Evolutionary conservation across 2,888 invertebrate species (phyloP), one percentile per base, ranked within the genome.

Genomic region (Lithosia quadra): DNA sequence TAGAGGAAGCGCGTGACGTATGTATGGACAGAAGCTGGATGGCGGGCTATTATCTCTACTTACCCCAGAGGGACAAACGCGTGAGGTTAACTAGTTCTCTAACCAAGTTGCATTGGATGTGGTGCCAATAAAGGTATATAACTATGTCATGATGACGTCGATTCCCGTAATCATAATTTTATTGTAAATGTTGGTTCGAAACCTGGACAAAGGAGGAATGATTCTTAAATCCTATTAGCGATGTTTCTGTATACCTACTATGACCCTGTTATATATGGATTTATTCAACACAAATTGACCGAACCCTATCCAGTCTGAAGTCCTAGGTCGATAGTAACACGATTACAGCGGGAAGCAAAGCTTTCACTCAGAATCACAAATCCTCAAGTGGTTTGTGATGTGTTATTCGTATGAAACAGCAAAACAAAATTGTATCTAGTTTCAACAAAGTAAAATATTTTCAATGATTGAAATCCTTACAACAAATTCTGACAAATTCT

Each of bases 221-320:
- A 43, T 34, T 4, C n/a, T 53, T 18, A 21, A 63, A 63, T 33
- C 13, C n/a, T 0, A 18, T 15, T 43, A 21, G 43, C 15, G 43
- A 56, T 61, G 39, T 61, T 62, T 9, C 5, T 43, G 18, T 28
- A 28, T 28, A 21, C 28, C 21, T 15, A 49, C n/a, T 21, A 11
- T 55, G 53, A 55, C 36, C 60, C 60, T 28, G 13, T 36, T 66
- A 36, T 13, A 61, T 61, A 66, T 61, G 55, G 34, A 55, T 55
- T 63, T 63, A 63, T 34, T 55, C 53, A 66, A 55, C 18, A 55
- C 28, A 24, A 36, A 55, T 61, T 9, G 28, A 55, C 39, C n/a
- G 24, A 53, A 61, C 36, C 60, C 66, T 61, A 22, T 36, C 5
- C 18, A 49, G 34, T 49, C 21, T 1, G 18, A 24, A 15, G 55